Percentiles rank a stretch among this genome's conserved stretches.
Conservation (phyloP, 2,888 invertebrate genomes). For the Epinotia brunnichana region DNA sequence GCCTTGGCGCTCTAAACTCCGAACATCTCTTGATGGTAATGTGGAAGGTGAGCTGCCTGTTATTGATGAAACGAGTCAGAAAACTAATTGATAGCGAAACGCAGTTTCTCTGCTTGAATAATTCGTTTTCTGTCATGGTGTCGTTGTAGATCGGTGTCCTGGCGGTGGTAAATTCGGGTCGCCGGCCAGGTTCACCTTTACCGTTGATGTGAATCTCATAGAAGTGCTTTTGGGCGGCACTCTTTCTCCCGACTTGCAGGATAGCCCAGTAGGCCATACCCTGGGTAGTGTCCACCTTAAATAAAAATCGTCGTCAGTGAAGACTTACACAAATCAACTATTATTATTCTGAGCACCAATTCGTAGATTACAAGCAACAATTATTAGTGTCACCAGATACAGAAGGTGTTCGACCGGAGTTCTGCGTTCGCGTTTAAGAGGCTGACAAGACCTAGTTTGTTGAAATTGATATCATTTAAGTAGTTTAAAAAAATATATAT, state of each 20-base stretch:
- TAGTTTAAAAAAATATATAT: too few relatives aligned
- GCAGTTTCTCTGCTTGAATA: constrained; percentile 69
- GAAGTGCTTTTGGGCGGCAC: constrained; percentile 65
- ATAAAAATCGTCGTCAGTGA: neutral
- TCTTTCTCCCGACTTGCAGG: constrained; percentile 72
- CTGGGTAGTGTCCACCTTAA: constrained; percentile 64
- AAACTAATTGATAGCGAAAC: constrained; percentile 67
- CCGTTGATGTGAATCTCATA: constrained; percentile 72
- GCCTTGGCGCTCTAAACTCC: constrained; percentile 51
- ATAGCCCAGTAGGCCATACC: constrained; percentile 72
- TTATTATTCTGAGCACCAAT: too few relatives aligned
- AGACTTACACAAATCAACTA: too few relatives aligned
- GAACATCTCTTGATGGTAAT: constrained; percentile 65
- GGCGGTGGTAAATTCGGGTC: too few relatives aligned
- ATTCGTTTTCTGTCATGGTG: constrained; percentile 66
- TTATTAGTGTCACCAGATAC: too few relatives aligned
- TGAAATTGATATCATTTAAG: too few relatives aligned
- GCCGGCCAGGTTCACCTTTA: constrained; percentile 70
- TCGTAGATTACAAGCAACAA: too few relatives aligned
- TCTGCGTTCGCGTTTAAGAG: too few relatives aligned
- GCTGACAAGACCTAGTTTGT: too few relatives aligned
- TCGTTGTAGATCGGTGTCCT: too few relatives aligned
- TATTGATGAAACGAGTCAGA: constrained; percentile 63
- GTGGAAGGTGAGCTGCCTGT: constrained; percentile 64
- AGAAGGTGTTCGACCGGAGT: too few relatives aligned